Evolutionary conservation across 2,797 vertebrate species (phyloP), one percentile per base, ranked within the genome.

Genomic region (Bryconaethiops microstoma): DNA sequence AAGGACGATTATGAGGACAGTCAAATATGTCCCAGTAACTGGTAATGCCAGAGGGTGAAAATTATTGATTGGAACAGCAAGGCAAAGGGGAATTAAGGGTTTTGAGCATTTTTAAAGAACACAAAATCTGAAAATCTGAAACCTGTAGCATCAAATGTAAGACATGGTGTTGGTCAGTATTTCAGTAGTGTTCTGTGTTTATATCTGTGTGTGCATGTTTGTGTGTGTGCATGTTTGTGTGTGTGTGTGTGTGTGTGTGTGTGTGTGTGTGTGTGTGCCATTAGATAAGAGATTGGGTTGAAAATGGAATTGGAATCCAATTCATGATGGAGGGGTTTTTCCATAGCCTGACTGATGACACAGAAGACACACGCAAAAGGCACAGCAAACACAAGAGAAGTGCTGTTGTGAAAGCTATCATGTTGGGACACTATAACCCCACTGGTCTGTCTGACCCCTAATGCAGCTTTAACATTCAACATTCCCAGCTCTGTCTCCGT

Each of bases 21-120:
- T 13, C 48, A 76, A 48, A 72, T 77, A 64, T 65, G 64, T 77
- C 42, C 60, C 70, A 72, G 48, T 72, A 50, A 2, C 16, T 55
- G 21, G 39, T 59, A 14, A 64, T 76, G 73, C 73, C 73, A 81
- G 73, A 42, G 35, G 29, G 54, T 80, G 78, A 57, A 57, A 65
- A 48, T 10, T 62, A 73, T 50, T 45, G 68, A 72, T 40, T 21
- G 10, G 13, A 72, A 7, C 52, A 73, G 19, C 52, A 21, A 40
- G 70, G 40, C 29, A 12, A 54, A 29, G 48, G 14, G 69, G 21
- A 71, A 55, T 19, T 7, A 55, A 72, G 16, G 5, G 25, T 9
- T 72, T 6, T 6, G 17, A 29, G 13, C 68, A 25, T 12, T 52
- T 71, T 69, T 69, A 13, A 69, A 23, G 16, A 10, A 23, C 21